Conservation (phyloP, 2,113 vertebrate species). For the Chauna torquata region DNA sequence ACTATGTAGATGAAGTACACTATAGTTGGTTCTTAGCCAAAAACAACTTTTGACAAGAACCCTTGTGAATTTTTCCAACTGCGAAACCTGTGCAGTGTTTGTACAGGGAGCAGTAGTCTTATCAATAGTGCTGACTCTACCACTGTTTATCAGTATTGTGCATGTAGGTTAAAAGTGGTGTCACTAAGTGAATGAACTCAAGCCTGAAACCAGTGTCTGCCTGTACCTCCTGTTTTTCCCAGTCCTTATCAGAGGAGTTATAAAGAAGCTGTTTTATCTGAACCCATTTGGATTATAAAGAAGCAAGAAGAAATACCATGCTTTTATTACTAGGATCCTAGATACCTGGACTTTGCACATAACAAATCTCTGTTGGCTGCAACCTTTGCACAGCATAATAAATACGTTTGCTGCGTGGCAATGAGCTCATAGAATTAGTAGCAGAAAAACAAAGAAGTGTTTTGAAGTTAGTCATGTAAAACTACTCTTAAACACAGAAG, state of each 20-base stretch:
- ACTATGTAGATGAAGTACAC: background rate
- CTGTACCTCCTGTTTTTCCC: conserved; percentile 34
- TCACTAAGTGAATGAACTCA: background rate
- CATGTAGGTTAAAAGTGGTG: conserved; percentile 57
- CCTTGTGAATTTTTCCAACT: background rate
- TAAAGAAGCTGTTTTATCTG: conserved; percentile 51
- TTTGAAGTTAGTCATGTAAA: conserved; percentile 54
- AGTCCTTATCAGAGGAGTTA: conserved; percentile 61
- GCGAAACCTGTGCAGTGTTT: background rate
- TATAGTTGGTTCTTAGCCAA: background rate
- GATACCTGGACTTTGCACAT: conserved; percentile 73
- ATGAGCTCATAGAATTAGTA: conserved; percentile 61
- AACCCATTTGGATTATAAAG: conserved; percentile 34
- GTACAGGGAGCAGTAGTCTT: background rate
- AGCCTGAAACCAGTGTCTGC: background rate
- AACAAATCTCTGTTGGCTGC: conserved; percentile 69
- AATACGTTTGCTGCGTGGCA: conserved; percentile 70
- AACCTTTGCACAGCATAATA: conserved; percentile 81
- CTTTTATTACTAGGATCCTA: conserved; percentile 59
- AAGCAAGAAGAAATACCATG: conserved; percentile 33
- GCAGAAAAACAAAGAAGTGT: conserved; percentile 67
- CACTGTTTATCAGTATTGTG: conserved; percentile 52
- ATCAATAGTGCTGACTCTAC: conserved; percentile 59
- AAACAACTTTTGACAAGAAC: background rate
- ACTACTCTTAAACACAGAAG: background rate